Evolutionary conservation across 2,113 vertebrate genomes (phyloP).

Genomic region (Oryzias javanicus): DNA sequence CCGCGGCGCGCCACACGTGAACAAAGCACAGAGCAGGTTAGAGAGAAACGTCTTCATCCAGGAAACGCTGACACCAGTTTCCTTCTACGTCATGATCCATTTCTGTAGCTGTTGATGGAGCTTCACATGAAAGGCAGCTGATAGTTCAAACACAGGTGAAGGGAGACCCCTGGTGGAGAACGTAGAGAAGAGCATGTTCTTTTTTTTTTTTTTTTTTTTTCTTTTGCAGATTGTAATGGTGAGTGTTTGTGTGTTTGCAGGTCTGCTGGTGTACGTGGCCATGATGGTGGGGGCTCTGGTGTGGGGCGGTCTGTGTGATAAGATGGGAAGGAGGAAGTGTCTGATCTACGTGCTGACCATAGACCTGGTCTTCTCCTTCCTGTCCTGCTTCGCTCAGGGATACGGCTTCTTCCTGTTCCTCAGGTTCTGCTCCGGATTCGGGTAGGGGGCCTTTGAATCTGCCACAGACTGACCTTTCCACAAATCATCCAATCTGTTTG

Average conservation of each 20-base stretch:
- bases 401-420: conserved; percentile 98
- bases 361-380: conserved; percentile 90
- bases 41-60: conserved; percentile 9
- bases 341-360: conserved; percentile 89
- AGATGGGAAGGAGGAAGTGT: conserved; percentile 90
- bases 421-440: conserved; percentile 94
- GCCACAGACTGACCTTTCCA: conserved; percentile 15
- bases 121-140: conserved; percentile 3
- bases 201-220: conserved; percentile 2
- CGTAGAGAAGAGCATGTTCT: background rate
- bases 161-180: conserved; percentile 63
- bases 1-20: background rate
- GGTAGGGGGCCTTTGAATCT: conserved; percentile 73
- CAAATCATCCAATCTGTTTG: conserved; percentile 7
- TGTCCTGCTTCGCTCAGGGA: conserved; percentile 93
- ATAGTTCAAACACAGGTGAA: conserved; percentile 39
- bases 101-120: conserved; percentile 6
- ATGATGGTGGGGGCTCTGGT: conserved; percentile 95
- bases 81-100: background rate
- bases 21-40: conserved; percentile 2
- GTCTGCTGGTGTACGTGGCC: conserved; percentile 92
- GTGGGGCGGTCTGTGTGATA: conserved; percentile 92
- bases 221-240: conserved; percentile 75
- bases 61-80: background rate
- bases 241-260: conserved; percentile 59